phyloP scores from a whole-genome alignment of 2,797 vertebrate species.

The Ambastaia sidthimunki region DNA sequence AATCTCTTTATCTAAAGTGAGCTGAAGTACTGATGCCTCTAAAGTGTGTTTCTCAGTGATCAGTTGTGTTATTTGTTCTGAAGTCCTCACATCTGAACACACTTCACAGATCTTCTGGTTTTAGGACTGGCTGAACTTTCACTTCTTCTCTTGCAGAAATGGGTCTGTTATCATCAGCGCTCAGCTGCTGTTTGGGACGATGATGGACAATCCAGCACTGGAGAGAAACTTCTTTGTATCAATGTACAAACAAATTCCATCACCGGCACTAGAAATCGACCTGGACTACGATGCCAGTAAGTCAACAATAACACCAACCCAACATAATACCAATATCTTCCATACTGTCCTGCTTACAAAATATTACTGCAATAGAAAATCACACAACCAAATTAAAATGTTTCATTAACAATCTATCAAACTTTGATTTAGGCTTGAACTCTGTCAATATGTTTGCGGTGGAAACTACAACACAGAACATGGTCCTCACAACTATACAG shows the following conservation, averaged over 20 bases:
- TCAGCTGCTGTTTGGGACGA: constrained; percentile 46
- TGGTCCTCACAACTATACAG: constrained; percentile 15
- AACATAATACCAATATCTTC: background rate
- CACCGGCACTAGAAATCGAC: constrained; percentile 44
- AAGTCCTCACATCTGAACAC: no score
- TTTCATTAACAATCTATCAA: background rate
- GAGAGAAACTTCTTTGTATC: constrained; percentile 44
- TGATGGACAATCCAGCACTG: background rate
- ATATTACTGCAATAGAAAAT: no score
- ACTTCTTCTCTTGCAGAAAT: constrained; percentile 54
- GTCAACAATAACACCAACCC: background rate
- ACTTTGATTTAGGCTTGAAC: constrained; percentile 19
- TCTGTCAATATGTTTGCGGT: constrained; percentile 23
- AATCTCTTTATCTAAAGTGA: no score
- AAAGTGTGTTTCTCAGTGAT: constrained; percentile 58
- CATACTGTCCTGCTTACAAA: background rate
- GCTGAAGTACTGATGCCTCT: no score
- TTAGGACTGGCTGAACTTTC: constrained; percentile 2
- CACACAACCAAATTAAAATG: background rate
- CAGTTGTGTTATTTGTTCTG: no score
- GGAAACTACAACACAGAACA: background rate
- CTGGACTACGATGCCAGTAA: constrained; percentile 54
- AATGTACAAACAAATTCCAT: constrained; percentile 31
- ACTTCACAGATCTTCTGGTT: no score
- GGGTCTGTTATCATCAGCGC: constrained; percentile 63